These are phyloP conservation scores for Hemichromis elongatus DNA, from an alignment of 2,113 vertebrate genomes.

Conservation along the genomic window DNA sequence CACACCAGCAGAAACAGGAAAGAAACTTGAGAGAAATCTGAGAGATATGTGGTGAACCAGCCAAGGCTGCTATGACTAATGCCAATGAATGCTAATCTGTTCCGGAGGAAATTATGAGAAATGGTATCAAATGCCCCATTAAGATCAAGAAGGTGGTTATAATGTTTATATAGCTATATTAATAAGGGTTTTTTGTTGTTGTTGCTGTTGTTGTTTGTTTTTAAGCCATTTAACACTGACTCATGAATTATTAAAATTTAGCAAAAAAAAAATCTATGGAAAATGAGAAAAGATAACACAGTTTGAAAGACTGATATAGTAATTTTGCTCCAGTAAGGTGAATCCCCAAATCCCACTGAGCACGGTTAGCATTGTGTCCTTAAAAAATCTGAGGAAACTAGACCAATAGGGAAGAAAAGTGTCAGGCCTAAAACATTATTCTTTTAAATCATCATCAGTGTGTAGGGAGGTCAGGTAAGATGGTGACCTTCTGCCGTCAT, in stretches of 20 bases:
- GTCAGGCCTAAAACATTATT: not conserved
- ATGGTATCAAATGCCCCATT: too few species aligned
- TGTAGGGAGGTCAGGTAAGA: not conserved
- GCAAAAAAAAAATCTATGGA: not conserved
- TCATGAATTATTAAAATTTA: not conserved
- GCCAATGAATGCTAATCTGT: too few species aligned
- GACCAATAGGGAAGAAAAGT: not conserved
- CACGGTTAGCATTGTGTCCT: not conserved
- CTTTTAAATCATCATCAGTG: not conserved
- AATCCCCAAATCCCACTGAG: not conserved
- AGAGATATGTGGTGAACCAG: too few species aligned
- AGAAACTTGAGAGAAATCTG: too few species aligned
- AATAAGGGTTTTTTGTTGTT: not conserved
- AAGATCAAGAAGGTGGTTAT: too few species aligned
- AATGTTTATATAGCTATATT: not conserved
- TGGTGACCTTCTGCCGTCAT: not conserved
- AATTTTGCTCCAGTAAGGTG: not conserved
- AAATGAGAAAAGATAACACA: not conserved
- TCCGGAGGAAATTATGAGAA: too few species aligned
- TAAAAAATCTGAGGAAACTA: not conserved
- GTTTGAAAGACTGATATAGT: not conserved
- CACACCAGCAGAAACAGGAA: too few species aligned
- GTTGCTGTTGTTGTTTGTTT: not conserved
- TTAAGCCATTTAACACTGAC: not conserved
- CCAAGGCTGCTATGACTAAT: too few species aligned